Evolutionary conservation across 2,797 vertebrate genomes (phyloP), one percentile per base, ranked within the genome.

Genomic region (Lepidocolaptes lacrymiger): DNA sequence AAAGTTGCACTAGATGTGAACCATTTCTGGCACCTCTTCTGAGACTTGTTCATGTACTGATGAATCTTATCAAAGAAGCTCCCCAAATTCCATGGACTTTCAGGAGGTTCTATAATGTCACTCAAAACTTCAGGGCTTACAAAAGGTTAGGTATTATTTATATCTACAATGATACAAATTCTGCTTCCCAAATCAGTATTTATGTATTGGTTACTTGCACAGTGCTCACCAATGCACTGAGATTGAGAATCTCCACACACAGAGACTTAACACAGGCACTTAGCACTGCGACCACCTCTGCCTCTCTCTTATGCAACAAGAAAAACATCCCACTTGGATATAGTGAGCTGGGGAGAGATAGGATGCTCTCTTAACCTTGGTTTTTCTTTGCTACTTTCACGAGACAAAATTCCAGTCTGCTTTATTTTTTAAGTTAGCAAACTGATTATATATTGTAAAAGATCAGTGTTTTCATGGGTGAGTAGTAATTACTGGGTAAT

Each of bases 401-500:
- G 52, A 84, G 78, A 83, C 86, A 85, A 74, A 96, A 94, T 96
- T 97, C 92, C 88, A 95, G 93, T 75, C 96, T 95, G 92, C 85
- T 89, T 92, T 96, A 90, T 96, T 97, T 97, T 96, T 97, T 85
- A 95, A 97, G 93, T 93, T 96, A 90, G 93, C 89, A 95, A 95
- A 96, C 93, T 87, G 97, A 97, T 97, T 97, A 96, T 96, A 95
- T 95, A 96, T 97, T 97, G 95, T 96, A 94, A 96, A 95, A 97
- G 95, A 96, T 97, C 97, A 91, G 94, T 97, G 97, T 98, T 98
- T 98, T 97, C 97, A 97, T 97, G 98, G 95, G 96, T 97, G 97
- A 98, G 94, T 97, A 96, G 98, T 98, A 98, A 98, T 98, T 98
- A 98, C 97, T 95, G 96, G 95, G 98, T 98, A 98, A 97, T 98